Evolutionary conservation across 2,113 vertebrate species (phyloP), one percentile per base, ranked within the genome.

Genomic region (Spizaetus ornatus): DNA sequence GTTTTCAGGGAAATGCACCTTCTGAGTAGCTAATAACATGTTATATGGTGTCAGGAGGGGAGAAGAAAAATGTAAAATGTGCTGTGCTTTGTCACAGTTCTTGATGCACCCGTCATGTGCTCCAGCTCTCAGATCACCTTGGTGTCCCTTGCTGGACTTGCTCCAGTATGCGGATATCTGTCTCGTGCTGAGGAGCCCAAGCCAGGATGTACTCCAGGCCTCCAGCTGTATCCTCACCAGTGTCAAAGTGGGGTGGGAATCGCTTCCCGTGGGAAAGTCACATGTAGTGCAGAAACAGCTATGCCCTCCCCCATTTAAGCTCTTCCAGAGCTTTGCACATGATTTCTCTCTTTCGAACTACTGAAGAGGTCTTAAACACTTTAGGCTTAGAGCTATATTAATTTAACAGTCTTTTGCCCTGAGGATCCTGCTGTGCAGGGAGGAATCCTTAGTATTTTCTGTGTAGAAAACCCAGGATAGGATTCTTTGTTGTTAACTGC

Each of bases 21-120:
- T 94, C 36, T 20, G 25, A 55, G 22, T 18, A 47, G 26, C 34
- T 61, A 69, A 52, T 62, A 91, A 43, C 27, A 67, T 21, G 12
- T 67, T 74, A 12, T 8, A 34, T 22, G 8, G 42, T 71, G 23
- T 45, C 2, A 4, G 52, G 21, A 59, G 11, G 13, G 48, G n/a
- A 89, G 50, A 84, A 84, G 26, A 47, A 59, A 84, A 79, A 38
- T 59, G 18, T 27, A 20, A 69, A 38, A 65, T 29, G 4, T 85
- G 20, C 32, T 3, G 1, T 85, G 18, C 23, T 82, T 89, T 93
- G 53, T 70, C 45, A 52, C 10, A 62, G 23, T 20, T 62, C 43
- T 66, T 11, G 16, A 26, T 74, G 67, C 20, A 52, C 3, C 26
- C 6, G 0, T 25, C 1, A 0, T 45, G 31, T 50, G 38, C 27